Base-by-base conservation (phyloP, 2,888 invertebrate genomes). In the Cheilosia scutellata region DNA sequence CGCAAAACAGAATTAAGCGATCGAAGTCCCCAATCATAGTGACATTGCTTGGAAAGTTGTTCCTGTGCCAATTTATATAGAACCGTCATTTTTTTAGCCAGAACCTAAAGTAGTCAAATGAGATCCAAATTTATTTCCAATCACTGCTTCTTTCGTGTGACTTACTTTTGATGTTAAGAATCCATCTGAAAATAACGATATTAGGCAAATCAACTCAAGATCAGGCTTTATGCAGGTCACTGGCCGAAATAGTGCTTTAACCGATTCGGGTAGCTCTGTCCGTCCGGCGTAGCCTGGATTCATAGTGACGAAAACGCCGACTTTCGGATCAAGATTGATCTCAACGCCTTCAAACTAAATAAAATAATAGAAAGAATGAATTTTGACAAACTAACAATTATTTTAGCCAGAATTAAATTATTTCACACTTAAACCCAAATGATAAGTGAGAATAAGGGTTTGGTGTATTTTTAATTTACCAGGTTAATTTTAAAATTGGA, bases 231-330 rank as follows among this genome's bases (percentile, higher is more conserved):
- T 97, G 91, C 98, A 98, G 1, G 97, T 97, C 2, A 98, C 98
- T 0, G 98, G 98, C 9, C 98, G 94, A 92, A 98, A 98, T 37
- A 98, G 93, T 0, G 97, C 97, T 91, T 98, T 98, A 6, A 98
- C 97, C 0, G 97, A 97, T 92, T 98, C 98, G 0, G 98, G 98
- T 37, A 98, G 93, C 90, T 98, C 98, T 0, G 97, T 98, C 74
- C 98, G 95, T 0, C 98, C 97, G 0, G 97, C 97, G 90, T 98
- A 98, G 0, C 98, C 98, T 0, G 98, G 98, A 93, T 98, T 98
- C 97, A 98, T 98, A 0, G 98, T 98, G 72, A 98, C 97, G 92
- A 98, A 98, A 86, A 98, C 96, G 0, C 98, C 98, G 16, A 98
- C 96, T 93, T 97, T 97, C 5, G 94, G 93, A 92, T 98, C 97